phyloP scores from a whole-genome alignment of 1,140 invertebrate species.

The Branchinecta lindahli region DNA sequence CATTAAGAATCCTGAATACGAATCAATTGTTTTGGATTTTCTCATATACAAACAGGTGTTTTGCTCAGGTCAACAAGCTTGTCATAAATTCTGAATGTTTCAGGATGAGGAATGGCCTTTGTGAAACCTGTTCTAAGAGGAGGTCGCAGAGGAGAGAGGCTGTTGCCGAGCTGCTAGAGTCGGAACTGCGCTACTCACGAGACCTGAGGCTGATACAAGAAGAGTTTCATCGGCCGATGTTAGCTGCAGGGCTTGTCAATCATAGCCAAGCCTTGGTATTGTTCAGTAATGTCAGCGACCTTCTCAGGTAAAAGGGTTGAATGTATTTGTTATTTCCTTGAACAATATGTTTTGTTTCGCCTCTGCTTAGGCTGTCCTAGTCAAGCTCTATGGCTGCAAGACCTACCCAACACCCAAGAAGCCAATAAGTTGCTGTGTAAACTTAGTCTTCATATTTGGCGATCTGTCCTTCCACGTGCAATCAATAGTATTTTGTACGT shows the following conservation, averaged over 20 bases:
- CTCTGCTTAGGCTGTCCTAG: not conserved
- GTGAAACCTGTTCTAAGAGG: slow-evolving; percentile 70
- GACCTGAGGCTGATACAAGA: slow-evolving; percentile 80
- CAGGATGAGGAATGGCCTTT: slow-evolving; percentile 33
- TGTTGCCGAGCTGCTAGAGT: slow-evolving; percentile 87
- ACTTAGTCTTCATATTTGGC: too few relatives aligned
- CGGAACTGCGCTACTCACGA: slow-evolving; percentile 84
- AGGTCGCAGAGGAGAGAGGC: slow-evolving; percentile 81
- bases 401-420: too few relatives aligned
- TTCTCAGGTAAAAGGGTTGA: not conserved
- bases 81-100: not conserved
- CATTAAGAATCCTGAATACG: not conserved
- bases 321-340: not conserved
- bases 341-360: not conserved
- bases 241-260: slow-evolving; percentile 55
- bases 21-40: not conserved
- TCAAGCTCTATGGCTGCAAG: too few relatives aligned
- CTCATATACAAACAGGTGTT: not conserved
- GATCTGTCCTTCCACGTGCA: too few relatives aligned
- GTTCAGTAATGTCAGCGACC: not conserved
- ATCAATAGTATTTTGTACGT: too few relatives aligned
- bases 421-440: too few relatives aligned
- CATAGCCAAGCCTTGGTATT: slow-evolving; percentile 30
- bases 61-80: not conserved
- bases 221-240: slow-evolving; percentile 85